These are phyloP conservation scores for Ascidia mentula DNA, from an alignment of 23 tunicate genomes.

Conservation along the genomic window DNA sequence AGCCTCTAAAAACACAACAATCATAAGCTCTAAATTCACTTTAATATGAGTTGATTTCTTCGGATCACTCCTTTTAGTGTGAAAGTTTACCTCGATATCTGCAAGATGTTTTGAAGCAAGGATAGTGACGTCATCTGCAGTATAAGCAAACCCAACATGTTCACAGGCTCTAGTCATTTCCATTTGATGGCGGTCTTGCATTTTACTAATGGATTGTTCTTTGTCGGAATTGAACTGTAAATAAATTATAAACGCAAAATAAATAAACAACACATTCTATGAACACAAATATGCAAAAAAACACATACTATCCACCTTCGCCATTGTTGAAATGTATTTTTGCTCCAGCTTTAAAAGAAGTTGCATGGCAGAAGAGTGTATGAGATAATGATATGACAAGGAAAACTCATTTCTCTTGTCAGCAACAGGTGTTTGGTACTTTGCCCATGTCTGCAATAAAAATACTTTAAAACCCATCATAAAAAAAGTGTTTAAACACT, in stretches of 20 bases:
- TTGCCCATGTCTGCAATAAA: constrained; percentile 47
- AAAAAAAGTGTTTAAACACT: not conserved
- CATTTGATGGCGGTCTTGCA: constrained; percentile 68
- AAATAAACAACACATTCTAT: no score
- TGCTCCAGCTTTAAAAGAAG: constrained; percentile 63
- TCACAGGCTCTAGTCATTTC: constrained; percentile 90
- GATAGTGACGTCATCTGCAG: constrained; percentile 56
- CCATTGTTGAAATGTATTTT: constrained; percentile 33
- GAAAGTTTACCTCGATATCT: constrained; percentile 56
- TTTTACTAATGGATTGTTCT: constrained; percentile 48
- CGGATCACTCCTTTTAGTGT: no score
- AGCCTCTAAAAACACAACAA: constrained; percentile 28
- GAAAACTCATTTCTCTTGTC: constrained; percentile 45
- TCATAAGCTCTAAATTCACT: no score
- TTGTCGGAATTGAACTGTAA: constrained; percentile 41
- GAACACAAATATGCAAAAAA: not conserved
- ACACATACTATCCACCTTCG: constrained; percentile 32
- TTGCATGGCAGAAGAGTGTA: constrained; percentile 88
- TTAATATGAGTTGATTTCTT: no score
- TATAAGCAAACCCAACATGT: constrained; percentile 76
- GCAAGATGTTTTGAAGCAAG: constrained; percentile 57
- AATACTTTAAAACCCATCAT: not conserved
- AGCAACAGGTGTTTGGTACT: constrained; percentile 20
- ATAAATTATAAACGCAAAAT: not conserved
- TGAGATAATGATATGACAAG: constrained; percentile 65